These are phyloP conservation scores for Drosophila gaucha DNA, from an alignment of 2,888 invertebrate genomes.

Conservation along the genomic window DNA sequence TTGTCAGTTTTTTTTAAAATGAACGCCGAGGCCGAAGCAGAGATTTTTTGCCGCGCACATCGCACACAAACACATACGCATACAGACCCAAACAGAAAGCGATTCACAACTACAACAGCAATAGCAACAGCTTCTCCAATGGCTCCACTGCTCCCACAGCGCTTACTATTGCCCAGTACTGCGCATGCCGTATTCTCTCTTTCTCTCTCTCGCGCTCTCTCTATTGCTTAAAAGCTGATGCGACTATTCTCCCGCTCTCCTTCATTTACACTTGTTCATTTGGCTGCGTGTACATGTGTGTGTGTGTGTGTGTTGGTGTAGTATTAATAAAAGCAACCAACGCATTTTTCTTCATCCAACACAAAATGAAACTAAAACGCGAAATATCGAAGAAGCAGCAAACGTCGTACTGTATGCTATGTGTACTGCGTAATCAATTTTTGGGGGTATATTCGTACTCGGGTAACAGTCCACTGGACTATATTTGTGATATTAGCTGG, in stretches of 20 bases:
- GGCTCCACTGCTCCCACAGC: conserved; percentile 13
- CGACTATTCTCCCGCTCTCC: conserved; percentile 28
- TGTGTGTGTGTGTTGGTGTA: conserved; percentile 45
- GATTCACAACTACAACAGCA: conserved; percentile 39
- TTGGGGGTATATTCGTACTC: conserved; percentile 37
- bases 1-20: conserved; percentile 46
- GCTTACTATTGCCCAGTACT: conserved; percentile 7
- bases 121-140: conserved; percentile 50
- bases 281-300: conserved; percentile 1
- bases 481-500: conserved; percentile 45
- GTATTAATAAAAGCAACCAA: conserved; percentile 78
- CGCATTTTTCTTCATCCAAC: conserved; percentile 68
- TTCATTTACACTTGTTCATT: conserved; percentile 59
- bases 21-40: conserved; percentile 37
- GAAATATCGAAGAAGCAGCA: conserved; percentile 43
- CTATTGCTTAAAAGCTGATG: conserved; percentile 51
- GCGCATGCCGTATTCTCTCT: conserved; percentile 48
- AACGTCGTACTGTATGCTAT: conserved; percentile 36
- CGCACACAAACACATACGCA: conserved; percentile 45
- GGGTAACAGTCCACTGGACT: conserved; percentile 42
- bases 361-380: conserved; percentile 61
- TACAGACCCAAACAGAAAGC: conserved; percentile 35
- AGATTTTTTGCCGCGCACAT: conserved; percentile 70
- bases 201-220: conserved; percentile 2
- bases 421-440: conserved; percentile 74